Evolutionary conservation across 2,797 vertebrate genomes (phyloP), one percentile per base, ranked within the genome.

Genomic region (Tokudaia muenninki): DNA sequence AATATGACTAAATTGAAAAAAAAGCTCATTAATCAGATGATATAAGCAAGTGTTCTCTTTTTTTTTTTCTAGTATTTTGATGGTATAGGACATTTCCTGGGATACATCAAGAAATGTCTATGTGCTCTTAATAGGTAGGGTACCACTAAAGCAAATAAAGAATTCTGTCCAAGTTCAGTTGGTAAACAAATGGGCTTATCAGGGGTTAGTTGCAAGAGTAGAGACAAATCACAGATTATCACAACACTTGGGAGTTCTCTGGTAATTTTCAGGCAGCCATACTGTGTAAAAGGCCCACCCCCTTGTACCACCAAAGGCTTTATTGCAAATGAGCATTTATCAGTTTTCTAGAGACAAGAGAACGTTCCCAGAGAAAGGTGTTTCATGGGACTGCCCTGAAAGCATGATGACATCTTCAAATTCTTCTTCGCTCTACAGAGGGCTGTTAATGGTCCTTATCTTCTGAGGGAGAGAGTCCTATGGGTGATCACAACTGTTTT

Each of bases 21-120:
- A 96, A 10, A 2, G 41, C 3, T 37, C 74, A 41, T 31, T 16
- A 22, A 70, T 89, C 19, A 55, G 3, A 89, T 84, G 24, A 55
- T 77, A 84, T 31, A 63, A 65, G 21, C 8, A 94, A 83, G 82
- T 59, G 41, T 91, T 90, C 80, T 16, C 44, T 41, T 41, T 41
- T 87, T 74, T 61, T 3, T 67, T 90, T 83, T 59, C 67, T 37
- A 86, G 37, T 67, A 88, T 88, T 84, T 92, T 92, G 34, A 75
- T 89, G 3, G 59, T 61, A 31, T 3, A 61, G 16, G 52, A 75
- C 14, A 31, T 88, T 88, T 75, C 6, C 70, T 77, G 26, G 26
- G 17, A 75, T 34, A 61, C 6, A 59, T 31, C 31, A 34, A 77
- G 37, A 89, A 89, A 47, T 47, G 10, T 22, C 11, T 72, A 11